Percentiles rank a stretch among this genome's conserved stretches.
Conservation (phyloP, 2,888 invertebrate genomes). For the Ennomos erosarius region DNA sequence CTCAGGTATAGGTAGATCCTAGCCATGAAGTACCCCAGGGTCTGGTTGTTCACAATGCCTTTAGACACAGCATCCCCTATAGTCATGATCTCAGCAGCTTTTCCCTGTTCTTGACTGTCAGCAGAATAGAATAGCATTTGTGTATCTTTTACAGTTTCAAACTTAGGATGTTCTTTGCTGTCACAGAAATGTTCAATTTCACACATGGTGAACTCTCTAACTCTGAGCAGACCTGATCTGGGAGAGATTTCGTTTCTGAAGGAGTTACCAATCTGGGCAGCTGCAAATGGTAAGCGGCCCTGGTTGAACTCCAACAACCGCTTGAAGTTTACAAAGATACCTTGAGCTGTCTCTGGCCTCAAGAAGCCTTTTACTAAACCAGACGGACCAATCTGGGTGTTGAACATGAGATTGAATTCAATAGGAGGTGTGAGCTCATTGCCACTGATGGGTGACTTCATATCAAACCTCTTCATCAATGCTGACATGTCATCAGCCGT, state of each 20-base stretch:
- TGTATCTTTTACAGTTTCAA: conserved; percentile 90
- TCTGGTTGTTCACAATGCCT: conserved; percentile 97
- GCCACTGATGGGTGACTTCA: conserved; percentile 97
- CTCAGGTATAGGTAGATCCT: conserved; percentile 95
- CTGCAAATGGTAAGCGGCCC: conserved; percentile 98
- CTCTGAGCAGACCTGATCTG: conserved; percentile 96
- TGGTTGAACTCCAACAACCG: conserved; percentile 98
- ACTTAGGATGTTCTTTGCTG: conserved; percentile 97
- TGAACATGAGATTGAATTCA: conserved; percentile 99
- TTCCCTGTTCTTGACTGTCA: conserved; percentile 98
- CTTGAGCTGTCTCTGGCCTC: conserved; percentile 99
- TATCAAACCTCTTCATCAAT: conserved; percentile 93
- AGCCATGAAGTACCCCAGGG: conserved; percentile 98
- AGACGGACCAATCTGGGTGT: conserved; percentile 98
- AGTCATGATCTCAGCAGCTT: conserved; percentile 89
- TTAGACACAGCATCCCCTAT: conserved; percentile 96
- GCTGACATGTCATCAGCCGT: conserved; percentile 94
- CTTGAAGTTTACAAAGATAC: conserved; percentile 99
- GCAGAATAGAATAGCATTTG: conserved; percentile 96
- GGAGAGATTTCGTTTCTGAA: conserved; percentile 99
- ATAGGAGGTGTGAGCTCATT: conserved; percentile 98
- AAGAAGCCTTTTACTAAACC: conserved; percentile 97
- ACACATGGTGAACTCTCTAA: conserved; percentile 99
- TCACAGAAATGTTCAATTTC: conserved; percentile 99
- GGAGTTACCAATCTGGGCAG: conserved; percentile 99